Conservation (phyloP, 2,888 invertebrate species). For the Pinctada fucata region DNA sequence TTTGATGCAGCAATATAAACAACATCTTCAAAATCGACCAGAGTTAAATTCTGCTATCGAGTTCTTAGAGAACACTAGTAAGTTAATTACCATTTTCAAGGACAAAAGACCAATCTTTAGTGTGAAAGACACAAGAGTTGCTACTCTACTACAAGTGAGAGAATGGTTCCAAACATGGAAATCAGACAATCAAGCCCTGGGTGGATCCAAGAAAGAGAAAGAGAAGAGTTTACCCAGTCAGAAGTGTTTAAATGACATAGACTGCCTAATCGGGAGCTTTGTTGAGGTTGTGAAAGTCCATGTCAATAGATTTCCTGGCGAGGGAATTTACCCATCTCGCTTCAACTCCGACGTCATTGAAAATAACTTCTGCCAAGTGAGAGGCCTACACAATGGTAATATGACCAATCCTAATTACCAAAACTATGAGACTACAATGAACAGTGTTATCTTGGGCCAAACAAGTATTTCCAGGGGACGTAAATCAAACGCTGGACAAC, state of each 20-base stretch:
- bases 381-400: slow-evolving; percentile 28
- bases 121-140: slow-evolving; percentile 6
- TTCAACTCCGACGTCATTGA: too few species aligned
- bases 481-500: slow-evolving; percentile 24
- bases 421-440: slow-evolving; percentile 3
- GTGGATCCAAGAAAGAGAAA: background rate
- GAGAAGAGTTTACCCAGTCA: background rate
- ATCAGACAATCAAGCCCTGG: background rate
- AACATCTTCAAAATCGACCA: slow-evolving; percentile 3
- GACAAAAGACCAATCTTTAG: slow-evolving; percentile 11
- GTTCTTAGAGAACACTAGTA: slow-evolving; percentile 22
- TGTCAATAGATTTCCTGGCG: slow-evolving; percentile 14
- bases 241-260: slow-evolving; percentile 21
- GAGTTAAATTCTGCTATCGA: slow-evolving; percentile 6
- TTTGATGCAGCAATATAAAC: slow-evolving; percentile 20
- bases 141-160: background rate
- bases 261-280: background rate
- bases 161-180: slow-evolving; percentile 21
- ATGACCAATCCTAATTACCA: slow-evolving; percentile 27
- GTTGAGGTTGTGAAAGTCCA: slow-evolving; percentile 6
- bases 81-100: slow-evolving; percentile 22
- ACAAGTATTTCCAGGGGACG: background rate
- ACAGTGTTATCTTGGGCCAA: slow-evolving; percentile 2
- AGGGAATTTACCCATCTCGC: too few species aligned
- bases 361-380: too few species aligned